Conservation (phyloP, 2,113 vertebrate species). For the Pelobates fuscus region DNA sequence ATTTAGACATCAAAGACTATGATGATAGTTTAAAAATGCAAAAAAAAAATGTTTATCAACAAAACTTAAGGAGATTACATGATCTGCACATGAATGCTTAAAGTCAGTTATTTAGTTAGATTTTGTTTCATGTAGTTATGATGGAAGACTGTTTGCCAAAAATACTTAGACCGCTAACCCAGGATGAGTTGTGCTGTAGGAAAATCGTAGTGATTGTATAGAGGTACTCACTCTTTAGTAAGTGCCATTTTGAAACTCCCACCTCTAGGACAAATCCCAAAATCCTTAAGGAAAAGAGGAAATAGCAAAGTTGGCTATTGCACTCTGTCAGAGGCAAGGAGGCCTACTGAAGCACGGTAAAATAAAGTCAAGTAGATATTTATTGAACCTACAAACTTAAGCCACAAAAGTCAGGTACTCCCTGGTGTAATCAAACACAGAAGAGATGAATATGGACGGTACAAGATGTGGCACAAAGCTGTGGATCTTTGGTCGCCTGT, state of each 20-base stretch:
- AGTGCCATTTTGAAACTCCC: neutral
- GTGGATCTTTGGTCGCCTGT: too few species aligned
- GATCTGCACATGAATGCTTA: neutral
- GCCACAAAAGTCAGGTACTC: too few species aligned
- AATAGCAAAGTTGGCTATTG: too few species aligned
- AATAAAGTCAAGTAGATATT: too few species aligned
- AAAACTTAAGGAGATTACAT: neutral
- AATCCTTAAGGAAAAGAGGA: too few species aligned
- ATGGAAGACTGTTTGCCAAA: too few species aligned
- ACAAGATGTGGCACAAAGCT: too few species aligned
- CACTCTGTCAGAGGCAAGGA: too few species aligned
- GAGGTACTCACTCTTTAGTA: neutral
- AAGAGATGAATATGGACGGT: too few species aligned
- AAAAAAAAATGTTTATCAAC: neutral
- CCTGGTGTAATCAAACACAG: too few species aligned
- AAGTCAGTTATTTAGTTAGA: neutral
- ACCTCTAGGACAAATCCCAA: neutral
- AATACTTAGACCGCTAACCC: neutral
- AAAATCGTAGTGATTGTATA: neutral
- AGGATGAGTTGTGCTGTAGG: neutral
- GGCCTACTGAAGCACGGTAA: too few species aligned
- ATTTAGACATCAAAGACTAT: neutral
- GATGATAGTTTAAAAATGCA: neutral
- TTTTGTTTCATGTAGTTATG: neutral
- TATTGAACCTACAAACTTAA: too few species aligned